phyloP scores from a whole-genome alignment of 2,888 invertebrate species.

The Cataglyphis rosenhaueri region DNA sequence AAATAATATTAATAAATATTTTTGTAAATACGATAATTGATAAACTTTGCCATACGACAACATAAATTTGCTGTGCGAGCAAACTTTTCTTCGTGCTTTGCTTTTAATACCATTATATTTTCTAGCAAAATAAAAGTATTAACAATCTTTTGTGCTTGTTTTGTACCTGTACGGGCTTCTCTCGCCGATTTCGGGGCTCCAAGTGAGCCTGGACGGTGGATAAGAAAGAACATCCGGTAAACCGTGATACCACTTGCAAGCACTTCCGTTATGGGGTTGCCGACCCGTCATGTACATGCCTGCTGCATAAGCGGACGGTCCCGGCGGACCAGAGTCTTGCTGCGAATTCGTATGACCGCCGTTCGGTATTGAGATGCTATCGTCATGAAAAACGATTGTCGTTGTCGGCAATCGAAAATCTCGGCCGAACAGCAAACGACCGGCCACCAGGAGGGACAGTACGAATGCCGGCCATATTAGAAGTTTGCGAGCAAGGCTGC shows the following conservation, averaged over 20 bases:
- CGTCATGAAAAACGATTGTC: conserved; percentile 48
- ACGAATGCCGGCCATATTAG: conserved; percentile 70
- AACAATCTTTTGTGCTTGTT: neutral
- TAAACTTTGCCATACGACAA: neutral
- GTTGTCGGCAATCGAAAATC: conserved; percentile 58
- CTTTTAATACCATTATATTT: neutral
- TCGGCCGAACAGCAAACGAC: conserved; percentile 72
- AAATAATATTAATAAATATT: neutral
- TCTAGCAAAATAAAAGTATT: neutral
- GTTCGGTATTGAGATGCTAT: conserved; percentile 35
- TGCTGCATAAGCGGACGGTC: conserved; percentile 82
- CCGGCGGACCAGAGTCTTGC: conserved; percentile 33
- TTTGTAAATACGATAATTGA: neutral
- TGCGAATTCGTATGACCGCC: conserved; percentile 27
- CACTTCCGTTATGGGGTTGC: conserved; percentile 85
- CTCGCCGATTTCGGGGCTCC: conserved; percentile 88
- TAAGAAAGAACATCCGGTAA: conserved; percentile 78
- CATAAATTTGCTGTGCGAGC: neutral
- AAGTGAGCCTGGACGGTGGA: conserved; percentile 80
- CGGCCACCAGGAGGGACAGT: conserved; percentile 66
- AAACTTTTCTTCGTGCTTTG: conserved; percentile 27
- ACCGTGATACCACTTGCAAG: conserved; percentile 86
- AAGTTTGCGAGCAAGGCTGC: conserved; percentile 69
- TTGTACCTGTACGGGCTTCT: conserved; percentile 86
- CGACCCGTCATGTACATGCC: conserved; percentile 86